Percentiles rank a stretch among this genome's conserved stretches.
Conservation (phyloP, 2,888 invertebrate species). For the Pachycephus smyrnensis region DNA sequence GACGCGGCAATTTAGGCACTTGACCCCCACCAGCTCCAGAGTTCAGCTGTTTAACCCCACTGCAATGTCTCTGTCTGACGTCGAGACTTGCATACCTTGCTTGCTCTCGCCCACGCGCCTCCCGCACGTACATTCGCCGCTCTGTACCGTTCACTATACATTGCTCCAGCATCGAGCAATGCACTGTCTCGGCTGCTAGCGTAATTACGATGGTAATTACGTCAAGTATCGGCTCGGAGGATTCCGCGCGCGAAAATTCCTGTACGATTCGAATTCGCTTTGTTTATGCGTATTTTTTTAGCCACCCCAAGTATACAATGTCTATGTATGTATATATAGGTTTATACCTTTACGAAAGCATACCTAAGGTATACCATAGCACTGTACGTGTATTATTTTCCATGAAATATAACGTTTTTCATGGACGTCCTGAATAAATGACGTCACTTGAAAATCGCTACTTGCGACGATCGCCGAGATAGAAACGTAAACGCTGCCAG, state of each 20-base stretch:
- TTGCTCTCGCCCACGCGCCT: conserved; percentile 12
- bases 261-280: too few species aligned
- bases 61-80: conserved; percentile 59
- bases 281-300: too few species aligned
- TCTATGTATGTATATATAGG: background rate
- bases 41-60: conserved; percentile 63
- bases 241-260: too few species aligned
- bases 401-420: too few species aligned
- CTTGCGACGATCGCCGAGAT: too few species aligned
- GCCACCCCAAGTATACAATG: background rate
- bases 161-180: conserved; percentile 16
- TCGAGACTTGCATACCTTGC: conserved; percentile 13
- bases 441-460: too few species aligned
- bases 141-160: conserved; percentile 5
- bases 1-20: conserved; percentile 65
- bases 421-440: too few species aligned
- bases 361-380: too few species aligned
- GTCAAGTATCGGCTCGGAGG: too few species aligned
- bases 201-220: background rate
- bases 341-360: too few species aligned
- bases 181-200: background rate
- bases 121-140: background rate
- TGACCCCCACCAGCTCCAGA: conserved; percentile 54
- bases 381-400: too few species aligned
- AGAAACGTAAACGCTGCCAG: too few species aligned